Percentiles rank a stretch among this genome's conserved stretches.
These are phyloP conservation scores for Tachyglossus aculeatus DNA, from an alignment of 2,797 vertebrate species.

Conservation along the genomic window DNA sequence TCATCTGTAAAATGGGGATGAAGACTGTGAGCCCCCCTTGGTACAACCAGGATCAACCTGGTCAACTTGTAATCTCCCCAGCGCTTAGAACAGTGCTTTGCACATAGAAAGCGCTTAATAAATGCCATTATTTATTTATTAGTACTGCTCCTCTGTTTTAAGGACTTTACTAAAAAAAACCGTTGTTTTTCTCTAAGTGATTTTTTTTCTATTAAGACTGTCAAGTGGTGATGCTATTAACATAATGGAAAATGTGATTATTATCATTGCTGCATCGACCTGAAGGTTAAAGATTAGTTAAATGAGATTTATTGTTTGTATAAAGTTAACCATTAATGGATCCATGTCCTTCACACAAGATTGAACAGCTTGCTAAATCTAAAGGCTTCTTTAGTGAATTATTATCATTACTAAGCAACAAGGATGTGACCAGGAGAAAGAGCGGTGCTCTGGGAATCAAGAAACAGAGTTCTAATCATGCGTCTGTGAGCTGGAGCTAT, in stretches of 20 bases:
- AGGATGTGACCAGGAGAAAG: too few species aligned
- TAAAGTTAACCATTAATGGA: conserved; percentile 12
- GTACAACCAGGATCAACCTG: too few species aligned
- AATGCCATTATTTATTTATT: not conserved
- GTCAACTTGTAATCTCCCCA: too few species aligned
- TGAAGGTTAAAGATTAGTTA: conserved; percentile 23
- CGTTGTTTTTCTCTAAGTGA: conserved; percentile 6
- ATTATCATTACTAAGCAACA: not conserved
- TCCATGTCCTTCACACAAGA: not conserved
- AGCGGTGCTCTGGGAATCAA: too few species aligned
- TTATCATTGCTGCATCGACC: conserved; percentile 20
- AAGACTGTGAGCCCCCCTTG: too few species aligned
- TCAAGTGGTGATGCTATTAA: conserved; percentile 19
- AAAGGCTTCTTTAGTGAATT: not conserved
- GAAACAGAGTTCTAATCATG: too few species aligned
- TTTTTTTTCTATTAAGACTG: too few species aligned
- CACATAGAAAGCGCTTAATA: too few species aligned
- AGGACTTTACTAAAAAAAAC: not conserved
- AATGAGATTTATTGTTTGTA: conserved; percentile 36
- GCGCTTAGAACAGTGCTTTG: too few species aligned
- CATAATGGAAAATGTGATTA: not conserved
- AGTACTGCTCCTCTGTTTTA: not conserved
- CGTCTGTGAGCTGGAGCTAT: too few species aligned
- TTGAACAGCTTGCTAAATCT: conserved; percentile 17
- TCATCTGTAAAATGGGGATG: too few species aligned